phyloP scores from a whole-genome alignment of 2,113 vertebrate genomes.

The Morone saxatilis region DNA sequence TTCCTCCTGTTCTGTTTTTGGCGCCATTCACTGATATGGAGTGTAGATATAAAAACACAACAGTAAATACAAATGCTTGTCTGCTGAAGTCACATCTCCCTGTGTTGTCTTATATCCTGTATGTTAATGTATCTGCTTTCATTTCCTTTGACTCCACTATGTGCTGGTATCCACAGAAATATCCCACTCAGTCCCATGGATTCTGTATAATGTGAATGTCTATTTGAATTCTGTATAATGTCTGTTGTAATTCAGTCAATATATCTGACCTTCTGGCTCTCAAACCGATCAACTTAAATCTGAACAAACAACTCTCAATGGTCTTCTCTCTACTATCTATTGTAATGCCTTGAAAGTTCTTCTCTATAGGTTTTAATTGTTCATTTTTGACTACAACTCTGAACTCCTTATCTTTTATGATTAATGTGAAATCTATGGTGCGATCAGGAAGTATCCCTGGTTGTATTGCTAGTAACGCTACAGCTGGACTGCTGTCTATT shows the following conservation, averaged over 20 bases:
- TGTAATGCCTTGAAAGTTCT: too few relatives aligned
- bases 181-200: background rate
- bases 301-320: too few relatives aligned
- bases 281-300: too few relatives aligned
- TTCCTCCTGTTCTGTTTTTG: background rate
- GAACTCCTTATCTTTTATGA: too few relatives aligned
- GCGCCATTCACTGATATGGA: too few relatives aligned
- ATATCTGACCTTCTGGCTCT: too few relatives aligned
- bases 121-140: too few relatives aligned
- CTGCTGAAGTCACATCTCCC: too few relatives aligned
- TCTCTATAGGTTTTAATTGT: background rate
- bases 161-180: background rate
- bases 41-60: too few relatives aligned
- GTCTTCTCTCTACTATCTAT: background rate
- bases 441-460: background rate
- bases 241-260: background rate
- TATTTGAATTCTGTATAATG: background rate
- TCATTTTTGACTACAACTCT: too few relatives aligned
- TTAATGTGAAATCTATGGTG: background rate
- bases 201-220: too few relatives aligned
- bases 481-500: background rate
- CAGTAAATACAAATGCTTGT: too few relatives aligned
- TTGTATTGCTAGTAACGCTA: background rate
- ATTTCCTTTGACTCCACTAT: background rate
- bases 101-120: background rate